phyloP scores from a whole-genome alignment of 2,888 invertebrate genomes.

The Chorisops tibialis region DNA sequence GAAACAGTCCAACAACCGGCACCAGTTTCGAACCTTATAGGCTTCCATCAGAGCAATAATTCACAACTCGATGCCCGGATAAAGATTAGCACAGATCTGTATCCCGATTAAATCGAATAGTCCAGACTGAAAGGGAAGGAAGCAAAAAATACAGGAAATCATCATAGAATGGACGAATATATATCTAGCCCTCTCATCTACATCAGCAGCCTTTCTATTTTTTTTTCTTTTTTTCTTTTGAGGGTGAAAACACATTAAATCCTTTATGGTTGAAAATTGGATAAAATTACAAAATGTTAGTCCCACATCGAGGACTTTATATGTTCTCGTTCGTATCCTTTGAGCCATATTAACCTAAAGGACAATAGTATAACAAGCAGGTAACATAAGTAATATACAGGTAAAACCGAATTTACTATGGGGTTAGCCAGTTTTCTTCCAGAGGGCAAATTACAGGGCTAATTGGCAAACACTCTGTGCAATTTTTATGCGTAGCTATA shows the following conservation, averaged over 20 bases:
- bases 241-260: too few relatives aligned
- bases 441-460: not conserved
- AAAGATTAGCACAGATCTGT: constrained; percentile 16
- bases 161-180: too few relatives aligned
- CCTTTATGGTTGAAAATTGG: not conserved
- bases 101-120: constrained; percentile 9
- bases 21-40: not conserved
- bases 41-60: not conserved
- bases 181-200: too few relatives aligned
- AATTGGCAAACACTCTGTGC: not conserved
- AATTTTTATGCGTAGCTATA: not conserved
- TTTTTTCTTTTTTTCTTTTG: too few relatives aligned
- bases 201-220: too few relatives aligned
- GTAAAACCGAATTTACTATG: not conserved
- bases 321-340: too few relatives aligned
- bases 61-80: not conserved
- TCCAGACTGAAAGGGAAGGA: not conserved
- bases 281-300: not conserved
- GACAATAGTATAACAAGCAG: not conserved
- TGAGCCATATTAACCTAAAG: too few relatives aligned
- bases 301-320: too few relatives aligned
- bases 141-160: constrained; percentile 7
- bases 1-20: not conserved
- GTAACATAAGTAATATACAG: not conserved
- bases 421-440: not conserved